Evolutionary conservation across 2,113 vertebrate species (phyloP).

Genomic region (Sardina pilchardus): DNA sequence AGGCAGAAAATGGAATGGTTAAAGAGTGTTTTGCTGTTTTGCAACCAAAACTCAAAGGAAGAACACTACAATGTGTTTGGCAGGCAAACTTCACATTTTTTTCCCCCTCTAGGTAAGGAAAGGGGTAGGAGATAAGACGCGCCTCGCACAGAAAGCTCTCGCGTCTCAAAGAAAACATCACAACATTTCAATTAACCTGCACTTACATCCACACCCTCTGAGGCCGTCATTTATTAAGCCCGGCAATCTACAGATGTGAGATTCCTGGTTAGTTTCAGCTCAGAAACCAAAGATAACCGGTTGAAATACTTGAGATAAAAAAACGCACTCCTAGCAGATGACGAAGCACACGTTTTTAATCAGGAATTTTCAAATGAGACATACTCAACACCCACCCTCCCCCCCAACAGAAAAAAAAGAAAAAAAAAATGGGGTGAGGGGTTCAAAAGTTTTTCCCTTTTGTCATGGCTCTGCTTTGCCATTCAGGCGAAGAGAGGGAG

Average conservation of each 20-base stretch:
- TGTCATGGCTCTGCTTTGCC: slow-evolving; percentile 47
- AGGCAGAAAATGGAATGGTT: neutral
- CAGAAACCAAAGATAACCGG: neutral
- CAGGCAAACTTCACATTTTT: neutral
- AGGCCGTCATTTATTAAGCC: neutral
- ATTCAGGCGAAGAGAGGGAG: slow-evolving; percentile 12
- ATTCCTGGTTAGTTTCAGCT: neutral
- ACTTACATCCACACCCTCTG: neutral
- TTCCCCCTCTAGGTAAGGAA: neutral
- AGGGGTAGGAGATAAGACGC: neutral
- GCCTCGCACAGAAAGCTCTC: neutral
- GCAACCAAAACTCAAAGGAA: neutral
- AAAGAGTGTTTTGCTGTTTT: neutral
- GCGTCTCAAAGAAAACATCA: neutral
- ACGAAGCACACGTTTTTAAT: slow-evolving; percentile 15
- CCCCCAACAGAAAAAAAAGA: neutral
- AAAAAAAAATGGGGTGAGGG: neutral
- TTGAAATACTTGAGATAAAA: slow-evolving; percentile 15
- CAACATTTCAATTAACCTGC: slow-evolving; percentile 8
- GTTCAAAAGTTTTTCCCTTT: slow-evolving; percentile 56
- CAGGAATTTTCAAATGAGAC: neutral
- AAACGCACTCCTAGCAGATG: neutral
- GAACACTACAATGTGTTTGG: neutral
- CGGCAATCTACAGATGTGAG: neutral
- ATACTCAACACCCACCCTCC: neutral